Conservation (phyloP, 2,797 vertebrate species). For the Poeciliopsis paucimaculata region DNA sequence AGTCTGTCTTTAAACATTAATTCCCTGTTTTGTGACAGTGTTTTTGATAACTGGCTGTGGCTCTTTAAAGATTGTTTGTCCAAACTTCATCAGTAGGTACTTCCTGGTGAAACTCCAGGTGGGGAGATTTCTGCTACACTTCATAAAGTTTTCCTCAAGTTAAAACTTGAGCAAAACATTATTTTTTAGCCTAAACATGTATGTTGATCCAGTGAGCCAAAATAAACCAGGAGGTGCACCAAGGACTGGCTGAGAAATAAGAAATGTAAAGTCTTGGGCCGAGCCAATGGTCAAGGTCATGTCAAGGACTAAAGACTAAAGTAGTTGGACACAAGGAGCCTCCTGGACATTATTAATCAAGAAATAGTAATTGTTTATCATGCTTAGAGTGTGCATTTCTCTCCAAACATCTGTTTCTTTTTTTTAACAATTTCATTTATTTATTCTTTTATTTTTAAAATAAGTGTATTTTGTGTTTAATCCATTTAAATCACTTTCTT, state of each 20-base stretch:
- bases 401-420: not conserved
- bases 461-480: not conserved
- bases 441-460: not conserved
- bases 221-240: not conserved
- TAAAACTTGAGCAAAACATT: not conserved
- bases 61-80: not conserved
- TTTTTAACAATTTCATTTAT: not conserved
- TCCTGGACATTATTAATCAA: not conserved
- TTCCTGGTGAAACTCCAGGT: not conserved
- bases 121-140: not conserved
- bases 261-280: not conserved
- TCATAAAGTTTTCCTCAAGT: not conserved
- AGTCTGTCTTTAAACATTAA: not conserved
- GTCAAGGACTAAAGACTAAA: not conserved
- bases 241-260: not conserved
- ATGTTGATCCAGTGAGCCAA: not conserved
- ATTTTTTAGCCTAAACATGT: not conserved
- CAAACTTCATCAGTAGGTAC: not conserved
- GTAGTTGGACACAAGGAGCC: not conserved
- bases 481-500: not conserved
- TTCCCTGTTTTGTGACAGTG: not conserved
- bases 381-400: not conserved
- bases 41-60: not conserved
- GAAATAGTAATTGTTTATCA: not conserved
- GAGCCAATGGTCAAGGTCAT: not conserved